Evolutionary conservation across 2,888 invertebrate genomes (phyloP).

Genomic region (Exephanes ischioxanthus): DNA sequence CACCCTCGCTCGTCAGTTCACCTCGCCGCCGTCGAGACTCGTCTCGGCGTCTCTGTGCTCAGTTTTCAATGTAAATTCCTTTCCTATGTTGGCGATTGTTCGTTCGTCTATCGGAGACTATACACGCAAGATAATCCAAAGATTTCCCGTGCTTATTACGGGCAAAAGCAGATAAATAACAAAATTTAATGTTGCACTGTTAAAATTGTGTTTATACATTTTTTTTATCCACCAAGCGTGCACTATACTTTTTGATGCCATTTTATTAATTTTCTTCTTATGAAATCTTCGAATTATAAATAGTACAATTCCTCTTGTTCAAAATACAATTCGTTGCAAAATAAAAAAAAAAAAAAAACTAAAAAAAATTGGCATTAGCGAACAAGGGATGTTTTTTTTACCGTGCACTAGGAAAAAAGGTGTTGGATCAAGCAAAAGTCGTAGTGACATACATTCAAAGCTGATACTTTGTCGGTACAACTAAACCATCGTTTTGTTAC

Average conservation of each 20-base stretch:
- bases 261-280: not conserved
- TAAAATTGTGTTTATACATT: not conserved
- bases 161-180: not conserved
- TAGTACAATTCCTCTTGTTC: too few relatives aligned
- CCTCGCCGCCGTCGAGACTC: conserved; percentile 13
- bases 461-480: too few relatives aligned
- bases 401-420: too few relatives aligned
- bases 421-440: too few relatives aligned
- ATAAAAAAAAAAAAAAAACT: too few relatives aligned
- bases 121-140: not conserved
- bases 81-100: not conserved
- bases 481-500: too few relatives aligned
- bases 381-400: too few relatives aligned
- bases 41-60: conserved; percentile 14
- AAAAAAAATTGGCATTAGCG: too few relatives aligned
- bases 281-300: not conserved
- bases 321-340: too few relatives aligned
- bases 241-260: not conserved
- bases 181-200: not conserved
- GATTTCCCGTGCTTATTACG: not conserved
- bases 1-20: conserved; percentile 46
- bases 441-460: too few relatives aligned
- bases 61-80: not conserved
- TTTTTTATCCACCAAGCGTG: too few relatives aligned
- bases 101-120: not conserved